Percentiles rank a stretch among this genome's conserved stretches.
Evolutionary conservation across 2,888 invertebrate genomes (phyloP).

Genomic region (Malthinus flaveolus): DNA sequence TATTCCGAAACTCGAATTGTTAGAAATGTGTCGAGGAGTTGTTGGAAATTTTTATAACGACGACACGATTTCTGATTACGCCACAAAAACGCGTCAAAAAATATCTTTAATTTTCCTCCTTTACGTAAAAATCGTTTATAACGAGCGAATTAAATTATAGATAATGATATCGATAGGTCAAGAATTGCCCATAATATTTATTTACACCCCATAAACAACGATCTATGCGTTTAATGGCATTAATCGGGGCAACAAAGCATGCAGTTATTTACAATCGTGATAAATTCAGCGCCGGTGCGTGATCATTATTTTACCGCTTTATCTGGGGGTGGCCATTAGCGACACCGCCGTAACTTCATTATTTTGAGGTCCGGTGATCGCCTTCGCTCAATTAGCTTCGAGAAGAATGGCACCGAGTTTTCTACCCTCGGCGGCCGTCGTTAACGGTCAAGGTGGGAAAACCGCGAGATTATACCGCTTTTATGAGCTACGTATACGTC

Average conservation of each 20-base stretch:
- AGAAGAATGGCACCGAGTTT: constrained; percentile 55
- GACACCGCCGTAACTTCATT: constrained; percentile 47
- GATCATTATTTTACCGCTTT: constrained; percentile 46
- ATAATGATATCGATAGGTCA: neutral
- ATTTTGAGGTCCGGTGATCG: constrained; percentile 42
- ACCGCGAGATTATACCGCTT: constrained; percentile 35
- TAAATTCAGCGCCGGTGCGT: constrained; percentile 43
- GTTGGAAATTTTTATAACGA: neutral
- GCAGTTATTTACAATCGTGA: constrained; percentile 42
- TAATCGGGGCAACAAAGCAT: constrained; percentile 47
- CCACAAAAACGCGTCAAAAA: neutral
- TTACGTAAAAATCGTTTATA: constrained; percentile 1
- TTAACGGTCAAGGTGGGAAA: constrained; percentile 34
- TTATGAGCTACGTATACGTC: constrained; percentile 35
- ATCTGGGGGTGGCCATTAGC: constrained; percentile 38
- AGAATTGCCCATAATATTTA: constrained; percentile 8
- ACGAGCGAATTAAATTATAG: constrained; percentile 3
- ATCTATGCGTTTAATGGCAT: constrained; percentile 48
- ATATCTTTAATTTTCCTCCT: neutral
- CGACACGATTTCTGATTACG: too few relatives aligned
- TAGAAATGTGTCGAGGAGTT: neutral
- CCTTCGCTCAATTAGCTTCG: constrained; percentile 64
- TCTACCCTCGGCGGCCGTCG: constrained; percentile 21
- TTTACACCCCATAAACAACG: constrained; percentile 50
- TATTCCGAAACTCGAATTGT: too few relatives aligned